These are phyloP conservation scores for Hecatera dysodea DNA, from an alignment of 2,888 invertebrate species.

Conservation along the genomic window DNA sequence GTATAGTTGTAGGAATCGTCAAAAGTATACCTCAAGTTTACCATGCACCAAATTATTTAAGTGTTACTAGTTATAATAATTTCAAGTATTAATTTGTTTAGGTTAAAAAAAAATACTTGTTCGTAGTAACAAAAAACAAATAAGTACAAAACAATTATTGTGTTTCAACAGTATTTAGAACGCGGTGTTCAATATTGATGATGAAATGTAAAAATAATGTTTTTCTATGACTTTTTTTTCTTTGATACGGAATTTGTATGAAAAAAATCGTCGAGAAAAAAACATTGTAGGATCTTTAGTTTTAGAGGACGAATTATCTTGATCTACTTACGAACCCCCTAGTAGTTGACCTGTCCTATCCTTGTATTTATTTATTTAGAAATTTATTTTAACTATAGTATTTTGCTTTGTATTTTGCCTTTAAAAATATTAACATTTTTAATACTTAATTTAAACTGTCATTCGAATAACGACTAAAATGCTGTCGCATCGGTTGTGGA, in stretches of 20 bases:
- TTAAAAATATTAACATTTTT: constrained; percentile 77
- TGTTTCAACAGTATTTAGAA: constrained; percentile 66
- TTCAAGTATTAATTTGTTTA: constrained; percentile 84
- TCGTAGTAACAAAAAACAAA: constrained; percentile 70
- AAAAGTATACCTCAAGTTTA: constrained; percentile 90
- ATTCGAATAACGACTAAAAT: constrained; percentile 66
- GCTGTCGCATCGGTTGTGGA: constrained; percentile 81
- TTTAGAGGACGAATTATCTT: constrained; percentile 40
- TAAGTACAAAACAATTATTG: constrained; percentile 58
- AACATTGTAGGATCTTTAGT: constrained; percentile 7
- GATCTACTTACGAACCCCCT: constrained; percentile 77
- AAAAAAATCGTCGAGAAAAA: constrained; percentile 29
- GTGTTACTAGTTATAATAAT: constrained; percentile 80
- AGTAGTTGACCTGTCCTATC: constrained; percentile 81
- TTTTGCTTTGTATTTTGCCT: constrained; percentile 88
- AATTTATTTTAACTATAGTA: constrained; percentile 81
- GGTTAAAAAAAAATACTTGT: constrained; percentile 67
- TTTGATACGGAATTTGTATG: constrained; percentile 25
- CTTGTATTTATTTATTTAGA: constrained; percentile 87
- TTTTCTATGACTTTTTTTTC: constrained; percentile 21
- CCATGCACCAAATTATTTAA: constrained; percentile 89
- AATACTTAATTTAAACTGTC: constrained; percentile 65
- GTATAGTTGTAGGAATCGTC: constrained; percentile 66
- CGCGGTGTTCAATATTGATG: constrained; percentile 48
- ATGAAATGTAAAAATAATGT: constrained; percentile 29